Evolutionary conservation across 2,888 invertebrate species (phyloP).

Genomic region (Seira ritae): DNA sequence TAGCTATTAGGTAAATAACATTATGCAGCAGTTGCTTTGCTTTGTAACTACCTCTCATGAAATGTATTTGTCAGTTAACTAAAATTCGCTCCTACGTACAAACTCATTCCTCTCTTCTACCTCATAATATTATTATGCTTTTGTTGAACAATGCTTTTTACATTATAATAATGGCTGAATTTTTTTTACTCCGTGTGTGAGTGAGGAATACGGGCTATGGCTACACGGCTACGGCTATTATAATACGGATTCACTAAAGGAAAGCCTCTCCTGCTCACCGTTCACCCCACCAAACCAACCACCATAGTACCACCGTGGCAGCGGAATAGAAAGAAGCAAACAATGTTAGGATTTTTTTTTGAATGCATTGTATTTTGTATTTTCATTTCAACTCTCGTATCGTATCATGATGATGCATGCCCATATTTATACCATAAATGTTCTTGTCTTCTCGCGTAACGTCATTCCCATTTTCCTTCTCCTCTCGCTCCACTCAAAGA

Average conservation of each 20-base stretch:
- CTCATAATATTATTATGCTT: no score
- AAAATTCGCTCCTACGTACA: no score
- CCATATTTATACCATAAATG: conserved; percentile 4
- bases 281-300: conserved; percentile 2
- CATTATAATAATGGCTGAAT: not conserved
- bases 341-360: not conserved
- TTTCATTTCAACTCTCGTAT: no score
- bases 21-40: not conserved
- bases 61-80: not conserved
- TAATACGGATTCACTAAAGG: not conserved
- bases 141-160: not conserved
- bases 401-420: no score
- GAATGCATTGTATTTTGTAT: not conserved
- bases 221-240: not conserved
- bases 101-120: no score
- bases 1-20: not conserved
- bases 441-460: not conserved
- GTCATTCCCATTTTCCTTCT: conserved; percentile 7
- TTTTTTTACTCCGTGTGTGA: no score
- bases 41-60: not conserved
- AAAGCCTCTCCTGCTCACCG: not conserved
- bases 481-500: not conserved
- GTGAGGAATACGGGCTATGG: not conserved
- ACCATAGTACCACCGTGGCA: no score
- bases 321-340: not conserved